Percentiles rank a stretch among this genome's conserved stretches.
Evolutionary conservation across 2,888 invertebrate species (phyloP).

Genomic region (Acanthosepion pharaonis): DNA sequence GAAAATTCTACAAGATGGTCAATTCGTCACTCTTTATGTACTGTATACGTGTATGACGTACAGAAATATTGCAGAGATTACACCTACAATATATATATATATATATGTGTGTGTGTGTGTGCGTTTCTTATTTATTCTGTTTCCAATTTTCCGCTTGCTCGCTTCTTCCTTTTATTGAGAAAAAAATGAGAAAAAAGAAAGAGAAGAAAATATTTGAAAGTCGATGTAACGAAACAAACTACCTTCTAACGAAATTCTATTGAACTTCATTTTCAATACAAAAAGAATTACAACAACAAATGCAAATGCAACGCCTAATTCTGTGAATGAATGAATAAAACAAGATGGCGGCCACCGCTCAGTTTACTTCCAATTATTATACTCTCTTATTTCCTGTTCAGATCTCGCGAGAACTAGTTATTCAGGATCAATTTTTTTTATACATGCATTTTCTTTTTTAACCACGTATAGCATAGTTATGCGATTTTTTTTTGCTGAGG

Average conservation of each 20-base stretch:
- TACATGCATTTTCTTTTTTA: background rate
- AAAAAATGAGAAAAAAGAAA: background rate
- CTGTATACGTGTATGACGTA: no score
- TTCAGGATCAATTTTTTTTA: background rate
- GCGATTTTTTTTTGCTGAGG: background rate
- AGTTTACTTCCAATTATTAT: background rate
- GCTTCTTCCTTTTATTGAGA: background rate
- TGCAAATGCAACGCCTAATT: background rate
- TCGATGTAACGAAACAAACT: background rate
- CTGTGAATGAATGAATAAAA: constrained; percentile 15
- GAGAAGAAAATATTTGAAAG: background rate
- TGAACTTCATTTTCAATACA: background rate
- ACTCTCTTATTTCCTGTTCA: background rate
- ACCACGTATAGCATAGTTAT: background rate
- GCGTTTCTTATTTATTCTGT: background rate
- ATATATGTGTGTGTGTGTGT: no score
- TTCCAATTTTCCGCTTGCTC: background rate
- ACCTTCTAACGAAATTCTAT: background rate
- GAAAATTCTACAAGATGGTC: no score
- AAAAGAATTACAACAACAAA: background rate
- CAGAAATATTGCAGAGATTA: no score
- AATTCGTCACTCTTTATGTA: no score
- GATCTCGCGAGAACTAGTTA: background rate
- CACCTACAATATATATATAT: no score
- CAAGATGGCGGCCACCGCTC: background rate